Conservation (phyloP, 2,797 vertebrate species). For the Intellagama lesueurii region DNA sequence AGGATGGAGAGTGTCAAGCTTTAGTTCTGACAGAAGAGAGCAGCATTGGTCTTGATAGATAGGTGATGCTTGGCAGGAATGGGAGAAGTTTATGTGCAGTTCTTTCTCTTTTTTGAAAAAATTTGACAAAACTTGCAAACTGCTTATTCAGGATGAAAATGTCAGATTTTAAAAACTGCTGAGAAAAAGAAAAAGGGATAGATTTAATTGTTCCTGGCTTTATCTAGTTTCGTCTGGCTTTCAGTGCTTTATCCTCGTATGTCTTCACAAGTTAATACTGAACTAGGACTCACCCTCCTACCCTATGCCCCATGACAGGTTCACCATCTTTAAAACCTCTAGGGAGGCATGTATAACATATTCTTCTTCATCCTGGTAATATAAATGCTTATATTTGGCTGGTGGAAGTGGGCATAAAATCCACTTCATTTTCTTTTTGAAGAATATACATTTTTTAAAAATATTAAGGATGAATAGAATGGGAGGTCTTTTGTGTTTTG, state of each 20-base stretch:
- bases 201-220: no score
- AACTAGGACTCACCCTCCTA: no score
- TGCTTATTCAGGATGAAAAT: neutral
- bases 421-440: neutral
- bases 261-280: no score
- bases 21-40: conserved; percentile 9
- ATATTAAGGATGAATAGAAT: neutral
- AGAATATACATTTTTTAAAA: neutral
- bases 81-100: no score
- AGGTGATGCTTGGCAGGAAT: no score
- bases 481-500: neutral
- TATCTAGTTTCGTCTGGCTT: no score
- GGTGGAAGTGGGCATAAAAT: neutral
- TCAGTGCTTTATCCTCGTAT: no score
- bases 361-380: neutral
- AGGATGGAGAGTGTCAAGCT: neutral
- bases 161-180: neutral
- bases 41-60: neutral
- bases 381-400: neutral
- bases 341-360: neutral
- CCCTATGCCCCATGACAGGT: no score
- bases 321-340: no score
- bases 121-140: neutral
- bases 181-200: neutral
- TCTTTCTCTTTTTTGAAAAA: no score